Conservation (phyloP, 2,888 invertebrate genomes). For the Nephrotoma flavescens region DNA sequence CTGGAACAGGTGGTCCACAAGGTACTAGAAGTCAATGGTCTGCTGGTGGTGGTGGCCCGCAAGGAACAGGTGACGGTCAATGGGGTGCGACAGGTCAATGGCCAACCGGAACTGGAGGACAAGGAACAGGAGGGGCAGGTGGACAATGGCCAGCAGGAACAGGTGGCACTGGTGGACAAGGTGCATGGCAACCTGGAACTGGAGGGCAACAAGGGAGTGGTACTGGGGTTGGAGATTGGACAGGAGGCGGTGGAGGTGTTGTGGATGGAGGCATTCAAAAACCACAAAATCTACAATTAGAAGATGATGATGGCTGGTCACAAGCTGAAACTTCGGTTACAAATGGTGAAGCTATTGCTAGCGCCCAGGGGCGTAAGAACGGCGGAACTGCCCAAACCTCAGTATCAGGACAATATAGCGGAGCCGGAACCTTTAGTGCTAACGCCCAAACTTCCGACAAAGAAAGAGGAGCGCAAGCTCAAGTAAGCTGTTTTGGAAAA, state of each 20-base stretch:
- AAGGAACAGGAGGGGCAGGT: background rate
- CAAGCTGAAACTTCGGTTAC: constrained; percentile 42
- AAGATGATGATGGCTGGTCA: constrained; percentile 52
- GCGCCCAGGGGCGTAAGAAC: constrained; percentile 59
- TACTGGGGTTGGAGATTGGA: background rate
- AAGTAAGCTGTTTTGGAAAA: constrained; percentile 19
- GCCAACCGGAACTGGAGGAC: background rate
- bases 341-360: constrained; percentile 60
- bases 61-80: background rate
- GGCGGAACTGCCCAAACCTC: constrained; percentile 68
- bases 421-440: constrained; percentile 66
- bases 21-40: background rate
- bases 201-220: background rate
- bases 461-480: constrained; percentile 51
- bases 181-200: background rate
- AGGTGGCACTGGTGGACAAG: background rate
- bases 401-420: constrained; percentile 65
- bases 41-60: background rate
- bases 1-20: background rate
- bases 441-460: constrained; percentile 66
- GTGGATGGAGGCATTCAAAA: background rate
- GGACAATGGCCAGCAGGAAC: background rate
- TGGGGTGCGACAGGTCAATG: background rate
- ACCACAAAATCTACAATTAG: background rate
- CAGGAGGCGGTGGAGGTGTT: background rate